Evolutionary conservation across 1,140 invertebrate genomes (phyloP).

Genomic region (Drosophila aff.): DNA sequence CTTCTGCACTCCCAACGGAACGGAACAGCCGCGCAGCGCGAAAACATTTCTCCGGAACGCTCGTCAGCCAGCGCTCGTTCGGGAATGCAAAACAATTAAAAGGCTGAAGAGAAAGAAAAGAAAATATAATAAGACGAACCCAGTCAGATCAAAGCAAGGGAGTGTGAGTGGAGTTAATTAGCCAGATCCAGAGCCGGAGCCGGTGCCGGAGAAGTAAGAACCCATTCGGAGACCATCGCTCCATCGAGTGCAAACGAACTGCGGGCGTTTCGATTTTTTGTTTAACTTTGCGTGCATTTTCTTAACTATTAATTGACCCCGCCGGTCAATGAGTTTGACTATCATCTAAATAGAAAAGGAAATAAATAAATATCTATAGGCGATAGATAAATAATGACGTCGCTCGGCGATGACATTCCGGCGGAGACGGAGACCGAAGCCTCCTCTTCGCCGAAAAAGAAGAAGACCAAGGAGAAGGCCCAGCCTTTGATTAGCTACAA

Average conservation of each 20-base stretch:
- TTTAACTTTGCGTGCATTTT: slow-evolving; percentile 28
- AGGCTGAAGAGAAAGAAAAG: not conserved
- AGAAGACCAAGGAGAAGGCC: slow-evolving; percentile 45
- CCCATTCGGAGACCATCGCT: slow-evolving; percentile 19
- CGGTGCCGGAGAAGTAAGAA: slow-evolving; percentile 16
- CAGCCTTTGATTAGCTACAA: slow-evolving; percentile 56
- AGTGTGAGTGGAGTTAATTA: slow-evolving; percentile 45
- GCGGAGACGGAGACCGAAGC: slow-evolving; percentile 12
- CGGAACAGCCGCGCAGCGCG: slow-evolving; percentile 25
- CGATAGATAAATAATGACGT: slow-evolving; percentile 41
- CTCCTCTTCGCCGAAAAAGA: not conserved
- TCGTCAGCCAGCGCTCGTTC: not conserved
- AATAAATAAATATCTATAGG: slow-evolving; percentile 31
- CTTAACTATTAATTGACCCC: slow-evolving; percentile 79
- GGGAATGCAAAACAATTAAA: slow-evolving; percentile 52
- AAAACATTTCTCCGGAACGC: slow-evolving; percentile 14
- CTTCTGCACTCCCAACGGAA: slow-evolving; percentile 51
- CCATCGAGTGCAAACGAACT: slow-evolving; percentile 21
- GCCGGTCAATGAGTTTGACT: slow-evolving; percentile 62
- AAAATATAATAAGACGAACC: slow-evolving; percentile 7
- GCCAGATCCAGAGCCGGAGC: slow-evolving; percentile 9
- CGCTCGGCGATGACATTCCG: slow-evolving; percentile 15
- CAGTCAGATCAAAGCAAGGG: slow-evolving; percentile 20
- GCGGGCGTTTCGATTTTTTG: slow-evolving; percentile 44
- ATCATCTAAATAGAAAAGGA: not conserved